Conservation (phyloP, 2,888 invertebrate genomes). For the Netelia inedita region DNA sequence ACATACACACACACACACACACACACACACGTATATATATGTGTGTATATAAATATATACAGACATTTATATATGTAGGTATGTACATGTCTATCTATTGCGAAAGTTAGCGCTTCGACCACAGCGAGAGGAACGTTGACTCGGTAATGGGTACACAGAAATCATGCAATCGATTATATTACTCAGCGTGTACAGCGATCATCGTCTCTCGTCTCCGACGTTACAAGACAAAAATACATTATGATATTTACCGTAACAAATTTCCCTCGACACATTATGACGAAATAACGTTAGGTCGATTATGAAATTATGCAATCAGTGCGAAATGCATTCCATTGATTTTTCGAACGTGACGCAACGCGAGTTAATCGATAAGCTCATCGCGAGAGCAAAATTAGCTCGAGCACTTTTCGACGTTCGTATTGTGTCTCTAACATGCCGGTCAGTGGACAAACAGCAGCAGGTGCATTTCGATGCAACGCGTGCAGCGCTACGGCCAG, state of each 20-base stretch:
- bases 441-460: too few species aligned
- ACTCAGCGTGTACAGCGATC: not conserved
- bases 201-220: not conserved
- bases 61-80: not conserved
- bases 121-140: not conserved
- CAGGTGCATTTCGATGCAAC: too few species aligned
- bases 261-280: not conserved
- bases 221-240: not conserved
- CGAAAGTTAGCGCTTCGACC: constrained; percentile 21
- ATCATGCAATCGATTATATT: constrained; percentile 12
- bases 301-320: not conserved
- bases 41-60: too few species aligned
- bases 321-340: not conserved
- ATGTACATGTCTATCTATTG: constrained; percentile 3
- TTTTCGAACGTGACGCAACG: not conserved
- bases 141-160: constrained; percentile 5
- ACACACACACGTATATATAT: too few species aligned
- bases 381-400: too few species aligned
- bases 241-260: not conserved
- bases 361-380: too few species aligned
- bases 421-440: not conserved
- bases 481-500: not conserved
- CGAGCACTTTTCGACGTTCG: not conserved
- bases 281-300: not conserved
- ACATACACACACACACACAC: too few species aligned